Evolutionary conservation across 2,113 vertebrate genomes (phyloP).

Genomic region (Pedetes capensis): DNA sequence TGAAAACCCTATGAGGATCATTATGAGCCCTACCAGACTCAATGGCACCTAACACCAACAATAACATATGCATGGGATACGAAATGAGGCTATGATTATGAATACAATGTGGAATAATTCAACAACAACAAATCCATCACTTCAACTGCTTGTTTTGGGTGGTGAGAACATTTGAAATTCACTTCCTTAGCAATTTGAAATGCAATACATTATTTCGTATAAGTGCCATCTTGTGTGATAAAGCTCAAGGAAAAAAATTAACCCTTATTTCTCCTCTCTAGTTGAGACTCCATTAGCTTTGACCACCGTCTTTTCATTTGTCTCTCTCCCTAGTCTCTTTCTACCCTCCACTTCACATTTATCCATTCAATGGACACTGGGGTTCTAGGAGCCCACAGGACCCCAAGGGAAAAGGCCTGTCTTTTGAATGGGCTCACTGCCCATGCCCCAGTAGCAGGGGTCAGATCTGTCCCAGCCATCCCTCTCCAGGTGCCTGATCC

Average conservation of each 20-base stretch:
- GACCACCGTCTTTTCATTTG: rapidly evolving
- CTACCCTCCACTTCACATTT: neutral
- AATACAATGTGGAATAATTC: neutral
- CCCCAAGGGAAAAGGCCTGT: rapidly evolving
- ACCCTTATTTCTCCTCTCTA: rapidly evolving
- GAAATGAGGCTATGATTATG: neutral
- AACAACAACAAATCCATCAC: neutral
- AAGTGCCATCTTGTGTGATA: neutral
- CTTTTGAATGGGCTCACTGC: no score
- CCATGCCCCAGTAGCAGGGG: no score
- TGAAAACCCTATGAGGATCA: no score
- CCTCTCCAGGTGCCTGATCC: no score
- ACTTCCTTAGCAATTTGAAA: neutral
- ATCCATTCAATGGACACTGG: no score
- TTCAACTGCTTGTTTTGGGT: neutral
- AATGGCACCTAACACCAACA: no score
- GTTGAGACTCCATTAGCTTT: no score
- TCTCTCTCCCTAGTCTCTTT: neutral
- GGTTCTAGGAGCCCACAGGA: neutral
- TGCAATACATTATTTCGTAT: neutral
- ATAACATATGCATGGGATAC: neutral
- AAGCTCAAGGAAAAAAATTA: neutral
- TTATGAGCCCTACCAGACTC: no score
- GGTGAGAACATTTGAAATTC: neutral
- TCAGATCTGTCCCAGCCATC: no score